Conservation (phyloP, 2,113 vertebrate genomes). For the Calyptommatus sinebrachiatus region DNA sequence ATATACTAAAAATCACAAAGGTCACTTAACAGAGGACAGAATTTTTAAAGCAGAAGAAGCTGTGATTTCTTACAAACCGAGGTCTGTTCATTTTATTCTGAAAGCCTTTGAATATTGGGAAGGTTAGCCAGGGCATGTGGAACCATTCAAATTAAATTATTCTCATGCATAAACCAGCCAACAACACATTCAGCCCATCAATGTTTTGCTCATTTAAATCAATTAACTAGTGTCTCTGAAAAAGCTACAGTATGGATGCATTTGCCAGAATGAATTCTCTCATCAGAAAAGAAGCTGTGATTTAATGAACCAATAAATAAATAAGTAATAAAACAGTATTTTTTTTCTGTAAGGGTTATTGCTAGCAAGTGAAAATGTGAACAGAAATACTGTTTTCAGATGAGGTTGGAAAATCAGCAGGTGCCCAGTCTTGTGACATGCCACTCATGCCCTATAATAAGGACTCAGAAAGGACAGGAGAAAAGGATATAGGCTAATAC, state of each 20-base stretch:
- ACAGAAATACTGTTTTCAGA: no score
- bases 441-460: no score
- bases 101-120: conserved; percentile 2
- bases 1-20: neutral
- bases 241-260: neutral
- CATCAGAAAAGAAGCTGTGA: neutral
- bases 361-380: no score
- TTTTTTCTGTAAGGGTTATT: no score
- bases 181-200: rapidly evolving
- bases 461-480: no score
- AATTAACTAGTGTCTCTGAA: neutral
- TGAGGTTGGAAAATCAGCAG: no score
- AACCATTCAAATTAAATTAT: neutral
- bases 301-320: no score
- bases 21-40: neutral
- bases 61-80: neutral
- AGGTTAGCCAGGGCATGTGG: neutral
- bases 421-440: no score
- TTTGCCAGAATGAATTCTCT: neutral
- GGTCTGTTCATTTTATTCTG: neutral
- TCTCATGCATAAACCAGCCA: neutral
- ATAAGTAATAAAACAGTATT: no score
- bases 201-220: neutral
- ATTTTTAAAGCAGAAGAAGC: neutral
- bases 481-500: no score